Evolutionary conservation across 2,113 vertebrate species (phyloP).

Genomic region (Ondatra zibethicus): DNA sequence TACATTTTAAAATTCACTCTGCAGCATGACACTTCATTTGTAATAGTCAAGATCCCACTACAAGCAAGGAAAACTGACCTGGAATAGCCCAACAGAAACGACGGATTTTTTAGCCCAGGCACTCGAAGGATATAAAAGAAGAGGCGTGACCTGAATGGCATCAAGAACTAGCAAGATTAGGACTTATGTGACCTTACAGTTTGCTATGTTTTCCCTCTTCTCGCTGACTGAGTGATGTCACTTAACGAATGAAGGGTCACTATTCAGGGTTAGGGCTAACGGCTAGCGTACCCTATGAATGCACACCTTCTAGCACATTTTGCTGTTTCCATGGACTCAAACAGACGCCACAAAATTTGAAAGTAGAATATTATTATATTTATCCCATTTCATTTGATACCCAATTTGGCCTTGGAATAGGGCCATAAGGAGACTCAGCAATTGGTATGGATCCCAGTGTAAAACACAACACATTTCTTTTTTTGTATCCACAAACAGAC

Average conservation of each 20-base stretch:
- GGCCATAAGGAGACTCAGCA: background rate
- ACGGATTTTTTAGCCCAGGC: background rate
- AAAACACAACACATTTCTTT: background rate
- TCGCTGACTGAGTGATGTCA: background rate
- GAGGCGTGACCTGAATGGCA: background rate
- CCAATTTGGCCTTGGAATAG: background rate
- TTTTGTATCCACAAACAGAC: background rate
- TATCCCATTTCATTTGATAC: background rate
- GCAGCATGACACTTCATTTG: background rate
- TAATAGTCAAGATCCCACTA: background rate
- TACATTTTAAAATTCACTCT: slow-evolving; percentile 17
- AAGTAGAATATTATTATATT: background rate
- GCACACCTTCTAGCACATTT: background rate
- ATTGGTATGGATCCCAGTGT: background rate
- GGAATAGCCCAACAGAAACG: background rate
- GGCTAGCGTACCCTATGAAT: background rate
- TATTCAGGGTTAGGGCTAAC: background rate
- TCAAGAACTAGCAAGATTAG: background rate
- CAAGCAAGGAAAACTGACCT: background rate
- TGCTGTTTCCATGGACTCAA: background rate
- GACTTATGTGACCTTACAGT: background rate
- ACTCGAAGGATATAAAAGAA: background rate
- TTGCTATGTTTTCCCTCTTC: background rate
- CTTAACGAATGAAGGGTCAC: background rate
- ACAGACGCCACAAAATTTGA: background rate